Percentiles rank a stretch among this genome's conserved stretches.
Conservation (phyloP, 2,888 invertebrate genomes). For the Monopis laevigella region DNA sequence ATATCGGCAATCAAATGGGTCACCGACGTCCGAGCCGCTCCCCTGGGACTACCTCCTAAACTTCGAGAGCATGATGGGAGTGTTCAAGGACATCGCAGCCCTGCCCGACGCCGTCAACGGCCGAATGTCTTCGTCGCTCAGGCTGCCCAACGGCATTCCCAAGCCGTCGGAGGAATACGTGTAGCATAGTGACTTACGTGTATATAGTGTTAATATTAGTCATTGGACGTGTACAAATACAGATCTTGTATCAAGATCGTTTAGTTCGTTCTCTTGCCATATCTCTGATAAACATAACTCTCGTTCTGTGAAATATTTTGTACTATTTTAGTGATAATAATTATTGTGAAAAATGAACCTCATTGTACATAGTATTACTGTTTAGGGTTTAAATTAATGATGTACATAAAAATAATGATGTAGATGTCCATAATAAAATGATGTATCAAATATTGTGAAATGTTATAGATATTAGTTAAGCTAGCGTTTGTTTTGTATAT, state of each 20-base stretch:
- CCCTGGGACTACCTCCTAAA: slow-evolving; percentile 95
- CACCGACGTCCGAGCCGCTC: slow-evolving; percentile 63
- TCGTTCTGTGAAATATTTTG: slow-evolving; percentile 8
- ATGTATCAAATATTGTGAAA: no score
- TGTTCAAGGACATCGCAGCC: slow-evolving; percentile 96
- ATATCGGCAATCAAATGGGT: slow-evolving; percentile 82
- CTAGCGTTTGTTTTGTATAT: no score
- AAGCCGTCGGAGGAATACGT: slow-evolving; percentile 93
- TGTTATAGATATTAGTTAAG: no score
- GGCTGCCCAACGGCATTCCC: slow-evolving; percentile 80
- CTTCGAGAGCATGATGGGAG: slow-evolving; percentile 94
- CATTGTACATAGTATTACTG: slow-evolving; percentile 28
- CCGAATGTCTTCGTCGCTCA: slow-evolving; percentile 76
- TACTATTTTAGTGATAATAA: slow-evolving; percentile 1
- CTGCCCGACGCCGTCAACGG: slow-evolving; percentile 85
- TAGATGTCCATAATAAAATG: no score
- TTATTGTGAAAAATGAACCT: slow-evolving; percentile 23
- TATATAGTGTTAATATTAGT: slow-evolving; percentile 25
- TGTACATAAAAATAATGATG: neutral
- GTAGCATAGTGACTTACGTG: slow-evolving; percentile 34
- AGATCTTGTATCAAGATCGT: slow-evolving; percentile 63
- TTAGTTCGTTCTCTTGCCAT: slow-evolving; percentile 56
- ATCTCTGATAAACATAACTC: no score
- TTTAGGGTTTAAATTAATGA: slow-evolving; percentile 18
- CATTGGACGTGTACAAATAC: slow-evolving; percentile 51